Conservation (phyloP, 92 coral and sea anemone genomes). For the Ricordea florida region DNA sequence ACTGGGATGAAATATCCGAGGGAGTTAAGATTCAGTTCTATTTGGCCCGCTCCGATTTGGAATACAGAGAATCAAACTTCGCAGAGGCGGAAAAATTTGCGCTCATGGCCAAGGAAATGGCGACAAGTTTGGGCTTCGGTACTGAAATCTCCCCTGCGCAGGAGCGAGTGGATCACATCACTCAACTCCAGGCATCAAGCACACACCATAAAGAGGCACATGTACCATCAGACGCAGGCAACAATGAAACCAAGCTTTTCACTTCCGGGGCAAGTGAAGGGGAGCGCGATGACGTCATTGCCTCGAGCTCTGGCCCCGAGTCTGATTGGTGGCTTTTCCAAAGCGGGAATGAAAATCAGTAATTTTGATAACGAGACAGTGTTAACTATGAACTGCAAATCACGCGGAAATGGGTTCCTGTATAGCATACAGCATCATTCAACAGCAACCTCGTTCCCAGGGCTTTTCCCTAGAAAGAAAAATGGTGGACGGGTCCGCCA, state of each 20-base stretch:
- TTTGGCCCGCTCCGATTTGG: conserved; percentile 59
- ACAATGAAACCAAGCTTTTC: neutral
- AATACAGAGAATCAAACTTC: conserved; percentile 46
- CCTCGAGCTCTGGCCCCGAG: conserved; percentile 33
- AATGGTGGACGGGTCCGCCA: no score
- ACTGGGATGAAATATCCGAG: conserved; percentile 50
- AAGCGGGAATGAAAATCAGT: neutral
- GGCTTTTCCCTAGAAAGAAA: no score
- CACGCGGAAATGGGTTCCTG: neutral
- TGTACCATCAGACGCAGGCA: neutral
- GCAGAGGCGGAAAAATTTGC: conserved; percentile 56
- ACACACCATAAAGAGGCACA: neutral
- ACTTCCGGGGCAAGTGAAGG: conserved; percentile 36
- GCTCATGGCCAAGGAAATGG: conserved; percentile 39
- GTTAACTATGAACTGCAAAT: neutral
- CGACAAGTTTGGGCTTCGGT: conserved; percentile 44
- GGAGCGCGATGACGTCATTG: conserved; percentile 42
- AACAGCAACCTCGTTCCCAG: no score
- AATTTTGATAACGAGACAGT: neutral
- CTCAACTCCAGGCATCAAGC: neutral
- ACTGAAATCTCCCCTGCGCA: conserved; percentile 69
- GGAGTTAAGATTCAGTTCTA: conserved; percentile 50
- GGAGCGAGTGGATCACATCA: conserved; percentile 56
- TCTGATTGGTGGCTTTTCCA: conserved; percentile 43
- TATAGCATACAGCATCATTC: no score